Base-by-base conservation (phyloP, 2,797 vertebrate genomes). In the Saxicola maurus region DNA sequence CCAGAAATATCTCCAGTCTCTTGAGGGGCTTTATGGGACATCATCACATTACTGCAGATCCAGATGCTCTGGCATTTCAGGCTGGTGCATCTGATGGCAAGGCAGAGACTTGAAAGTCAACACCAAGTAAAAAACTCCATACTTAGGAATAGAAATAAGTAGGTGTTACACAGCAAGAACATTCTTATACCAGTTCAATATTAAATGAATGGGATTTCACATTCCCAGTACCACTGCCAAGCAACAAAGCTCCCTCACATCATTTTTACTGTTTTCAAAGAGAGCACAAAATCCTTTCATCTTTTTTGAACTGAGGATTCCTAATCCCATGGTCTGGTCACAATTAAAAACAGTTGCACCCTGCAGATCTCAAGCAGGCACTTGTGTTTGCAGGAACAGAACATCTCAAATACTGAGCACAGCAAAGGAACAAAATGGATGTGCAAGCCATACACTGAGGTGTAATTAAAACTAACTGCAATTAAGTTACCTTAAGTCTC, bases 371-470 rank as follows among this genome's bases (percentile, higher is more conserved):
- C 81, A 55, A 65, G 65, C 4, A 61, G 30, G 14, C 15, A 57
- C 19, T 42, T 43, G 17, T 8, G 4, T 17, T 37, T 88, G 48
- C 65, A 85, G 28, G 61, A 72, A 56, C 45, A 89, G 16, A 52
- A 31, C 13, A 57, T 27, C 12, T 59, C 61, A 57, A 73, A 76
- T 14, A 81, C 6, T 21, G 31, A 60, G 51, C 25, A 68, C 13
- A 67, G 30, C 31, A 71, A 35, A 83, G 6, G 9, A 71, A 64
- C 42, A 77, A 75, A 74, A 85, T 37, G 16, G 27, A 67, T 67
- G 30, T 9, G 6, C 31, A 71, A 74, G 19, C 23, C 27, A 15
- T 15, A 67, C 0, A 0, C 12, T 13, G 15, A 84, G 38, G 6
- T 23, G 21, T 57, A 78, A 80, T 51, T 68, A 53, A 90, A 51